Evolutionary conservation across 1,140 invertebrate species (phyloP).

Genomic region (Pachypeltis micranthus): DNA sequence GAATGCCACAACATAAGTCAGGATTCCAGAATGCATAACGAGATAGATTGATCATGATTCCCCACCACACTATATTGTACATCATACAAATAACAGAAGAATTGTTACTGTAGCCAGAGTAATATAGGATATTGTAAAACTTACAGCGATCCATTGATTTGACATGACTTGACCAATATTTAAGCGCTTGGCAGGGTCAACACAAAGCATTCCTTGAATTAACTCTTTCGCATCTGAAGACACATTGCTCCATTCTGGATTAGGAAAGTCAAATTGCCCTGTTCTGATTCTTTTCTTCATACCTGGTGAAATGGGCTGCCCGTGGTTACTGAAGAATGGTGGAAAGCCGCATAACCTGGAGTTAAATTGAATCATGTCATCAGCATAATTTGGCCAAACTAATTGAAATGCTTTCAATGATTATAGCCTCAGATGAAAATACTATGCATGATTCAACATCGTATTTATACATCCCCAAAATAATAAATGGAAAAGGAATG

Average conservation of each 20-base stretch:
- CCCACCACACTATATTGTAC: no score
- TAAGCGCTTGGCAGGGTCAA: conserved; percentile 78
- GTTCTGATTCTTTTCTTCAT: conserved; percentile 96
- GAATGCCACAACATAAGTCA: no score
- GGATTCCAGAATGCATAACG: no score
- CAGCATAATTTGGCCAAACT: not conserved
- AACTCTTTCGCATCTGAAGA: conserved; percentile 89
- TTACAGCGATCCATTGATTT: conserved; percentile 81
- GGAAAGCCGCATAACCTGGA: conserved; percentile 88
- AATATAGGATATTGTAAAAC: conserved; percentile 29
- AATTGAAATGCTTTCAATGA: no score
- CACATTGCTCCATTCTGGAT: conserved; percentile 91
- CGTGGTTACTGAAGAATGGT: conserved; percentile 95
- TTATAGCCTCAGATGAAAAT: no score
- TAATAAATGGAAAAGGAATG: no score
- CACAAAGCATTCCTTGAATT: conserved; percentile 84
- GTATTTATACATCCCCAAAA: no score
- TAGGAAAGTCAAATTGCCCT: conserved; percentile 93
- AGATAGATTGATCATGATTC: no score
- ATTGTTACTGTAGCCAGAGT: not conserved
- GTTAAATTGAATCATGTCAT: conserved; percentile 28
- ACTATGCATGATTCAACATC: no score
- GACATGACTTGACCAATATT: conserved; percentile 83
- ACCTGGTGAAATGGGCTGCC: conserved; percentile 93
- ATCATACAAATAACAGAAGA: not conserved